A percentile compares a stretch with the other conserved stretches of the same genome.
phyloP scores from a whole-genome alignment of 2,113 vertebrate species.

The Stegastes partitus region DNA sequence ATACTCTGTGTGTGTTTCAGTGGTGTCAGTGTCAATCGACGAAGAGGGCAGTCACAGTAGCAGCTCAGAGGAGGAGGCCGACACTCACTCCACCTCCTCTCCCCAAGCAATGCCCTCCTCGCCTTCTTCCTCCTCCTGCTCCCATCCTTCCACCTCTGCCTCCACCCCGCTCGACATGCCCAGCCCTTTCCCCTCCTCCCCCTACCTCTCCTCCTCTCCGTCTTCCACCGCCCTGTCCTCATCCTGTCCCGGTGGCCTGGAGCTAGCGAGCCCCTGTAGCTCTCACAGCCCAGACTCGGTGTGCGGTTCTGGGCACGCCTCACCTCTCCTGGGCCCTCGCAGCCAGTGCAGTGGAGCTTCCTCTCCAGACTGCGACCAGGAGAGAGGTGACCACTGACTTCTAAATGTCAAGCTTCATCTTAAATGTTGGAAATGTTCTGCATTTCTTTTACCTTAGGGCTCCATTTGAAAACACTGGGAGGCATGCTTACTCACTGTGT shows the following conservation, averaged over 20 bases:
- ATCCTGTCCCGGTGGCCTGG: constrained; percentile 82
- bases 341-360: constrained; percentile 98
- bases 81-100: constrained; percentile 87
- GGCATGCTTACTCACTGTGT: too few species aligned
- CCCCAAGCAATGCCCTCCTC: constrained; percentile 82
- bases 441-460: background rate
- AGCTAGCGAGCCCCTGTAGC: constrained; percentile 83
- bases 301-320: constrained; percentile 87
- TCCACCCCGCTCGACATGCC: constrained; percentile 83
- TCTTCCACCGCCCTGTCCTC: constrained; percentile 44
- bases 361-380: constrained; percentile 94
- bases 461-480: too few species aligned
- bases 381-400: constrained; percentile 87
- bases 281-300: constrained; percentile 79
- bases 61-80: constrained; percentile 90
- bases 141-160: constrained; percentile 53
- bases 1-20: constrained; percentile 81
- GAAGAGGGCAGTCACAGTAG: constrained; percentile 90
- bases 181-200: constrained; percentile 64
- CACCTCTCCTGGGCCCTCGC: constrained; percentile 92
- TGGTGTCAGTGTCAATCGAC: constrained; percentile 94
- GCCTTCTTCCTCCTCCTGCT: constrained; percentile 75
- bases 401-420: background rate
- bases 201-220: constrained; percentile 57
- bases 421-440: background rate